phyloP scores from a whole-genome alignment of 2,888 invertebrate genomes.

The Orchesellides sinensis region DNA sequence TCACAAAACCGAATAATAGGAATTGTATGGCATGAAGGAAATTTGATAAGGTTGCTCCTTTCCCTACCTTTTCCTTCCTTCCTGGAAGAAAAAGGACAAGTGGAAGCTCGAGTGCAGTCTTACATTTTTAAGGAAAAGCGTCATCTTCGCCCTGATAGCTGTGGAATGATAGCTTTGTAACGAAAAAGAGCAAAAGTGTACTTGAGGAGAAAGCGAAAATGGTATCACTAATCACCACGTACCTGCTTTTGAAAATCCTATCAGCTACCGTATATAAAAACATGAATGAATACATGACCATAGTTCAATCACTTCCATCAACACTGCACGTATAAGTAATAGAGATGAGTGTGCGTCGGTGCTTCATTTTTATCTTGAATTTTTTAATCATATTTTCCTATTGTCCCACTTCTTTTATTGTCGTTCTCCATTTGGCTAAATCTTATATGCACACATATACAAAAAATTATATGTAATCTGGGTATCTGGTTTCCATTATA shows the following conservation, averaged over 20 bases:
- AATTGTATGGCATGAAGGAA: constrained; percentile 19
- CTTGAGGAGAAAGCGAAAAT: constrained; percentile 15
- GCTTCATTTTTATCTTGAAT: constrained; percentile 31
- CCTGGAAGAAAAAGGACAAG: background rate
- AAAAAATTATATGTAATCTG: no score
- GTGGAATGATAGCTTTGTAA: background rate
- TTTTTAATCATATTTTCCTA: constrained; percentile 1
- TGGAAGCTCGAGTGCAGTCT: background rate
- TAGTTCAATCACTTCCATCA: constrained; percentile 38
- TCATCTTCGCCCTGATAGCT: background rate
- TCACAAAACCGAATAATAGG: constrained; percentile 33
- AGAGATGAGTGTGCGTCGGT: background rate
- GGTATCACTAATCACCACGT: constrained; percentile 7
- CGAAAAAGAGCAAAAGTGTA: background rate
- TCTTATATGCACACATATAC: no score
- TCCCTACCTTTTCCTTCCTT: background rate
- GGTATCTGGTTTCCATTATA: no score
- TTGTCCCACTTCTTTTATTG: background rate
- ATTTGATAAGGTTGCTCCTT: constrained; percentile 40
- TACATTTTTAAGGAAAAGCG: background rate
- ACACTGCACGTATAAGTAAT: background rate
- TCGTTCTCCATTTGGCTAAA: no score
- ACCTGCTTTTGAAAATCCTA: no score
- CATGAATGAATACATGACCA: background rate
- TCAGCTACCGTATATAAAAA: constrained; percentile 12